phyloP scores from a whole-genome alignment of 2,888 invertebrate species.

The Gymnocheta viridis region DNA sequence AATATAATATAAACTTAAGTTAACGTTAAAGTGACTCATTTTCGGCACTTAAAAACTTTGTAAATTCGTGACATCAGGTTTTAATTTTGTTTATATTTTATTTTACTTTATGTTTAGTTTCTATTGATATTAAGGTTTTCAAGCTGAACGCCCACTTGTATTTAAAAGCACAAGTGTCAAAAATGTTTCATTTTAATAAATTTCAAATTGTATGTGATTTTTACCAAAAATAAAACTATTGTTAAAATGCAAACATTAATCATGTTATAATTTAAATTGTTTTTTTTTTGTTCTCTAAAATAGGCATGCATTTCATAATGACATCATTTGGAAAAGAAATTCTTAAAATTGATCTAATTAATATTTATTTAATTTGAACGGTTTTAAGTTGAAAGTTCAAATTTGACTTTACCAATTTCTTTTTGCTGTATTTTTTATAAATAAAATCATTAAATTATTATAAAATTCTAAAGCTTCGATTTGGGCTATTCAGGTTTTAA shows the following conservation, averaged over 20 bases:
- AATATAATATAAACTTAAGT: conserved; percentile 62
- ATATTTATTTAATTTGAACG: too few species aligned
- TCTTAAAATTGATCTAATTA: background rate
- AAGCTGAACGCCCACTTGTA: conserved; percentile 43
- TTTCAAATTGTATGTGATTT: conserved; percentile 41
- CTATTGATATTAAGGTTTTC: background rate
- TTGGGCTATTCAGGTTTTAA: too few species aligned
- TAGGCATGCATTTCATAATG: background rate
- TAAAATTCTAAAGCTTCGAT: too few species aligned
- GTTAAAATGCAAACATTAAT: conserved; percentile 19
- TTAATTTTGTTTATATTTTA: background rate
- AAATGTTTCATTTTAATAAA: conserved; percentile 32
- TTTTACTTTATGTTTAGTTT: background rate
- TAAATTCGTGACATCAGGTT: conserved; percentile 42
- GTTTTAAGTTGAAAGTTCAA: too few species aligned
- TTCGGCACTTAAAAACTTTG: background rate
- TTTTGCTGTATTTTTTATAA: too few species aligned
- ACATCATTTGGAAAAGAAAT: conserved; percentile 6
- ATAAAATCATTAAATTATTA: too few species aligned
- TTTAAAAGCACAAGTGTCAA: conserved; percentile 22
- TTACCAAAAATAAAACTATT: conserved; percentile 42
- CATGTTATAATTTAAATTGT: background rate
- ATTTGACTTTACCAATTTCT: too few species aligned
- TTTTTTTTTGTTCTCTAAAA: background rate
- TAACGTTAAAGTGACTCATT: background rate